Percentiles rank a stretch among this genome's conserved stretches.
phyloP scores from a whole-genome alignment of 2,888 invertebrate species.

The Deroplatys truncata region DNA sequence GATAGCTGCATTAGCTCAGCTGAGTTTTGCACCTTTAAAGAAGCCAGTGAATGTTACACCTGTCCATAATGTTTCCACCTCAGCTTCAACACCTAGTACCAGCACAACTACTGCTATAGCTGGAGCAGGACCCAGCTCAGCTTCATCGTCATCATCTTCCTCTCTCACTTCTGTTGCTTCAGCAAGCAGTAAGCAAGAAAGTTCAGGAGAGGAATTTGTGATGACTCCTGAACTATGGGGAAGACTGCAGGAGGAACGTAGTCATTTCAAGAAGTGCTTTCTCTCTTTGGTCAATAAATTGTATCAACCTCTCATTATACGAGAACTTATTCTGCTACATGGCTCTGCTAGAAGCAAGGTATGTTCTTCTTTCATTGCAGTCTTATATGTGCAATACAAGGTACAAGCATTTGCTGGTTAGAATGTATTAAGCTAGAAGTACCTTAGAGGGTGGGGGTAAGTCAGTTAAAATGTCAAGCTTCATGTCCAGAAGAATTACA shows the following conservation, averaged over 20 bases:
- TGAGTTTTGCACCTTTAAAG: constrained; percentile 61
- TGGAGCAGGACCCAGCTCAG: neutral
- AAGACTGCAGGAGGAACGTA: constrained; percentile 50
- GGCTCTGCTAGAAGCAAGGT: constrained; percentile 31
- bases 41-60: constrained; percentile 48
- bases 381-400: too few relatives aligned
- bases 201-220: constrained; percentile 39
- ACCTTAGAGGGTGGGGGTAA: too few relatives aligned
- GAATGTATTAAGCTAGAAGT: too few relatives aligned
- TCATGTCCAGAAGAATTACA: too few relatives aligned
- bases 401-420: too few relatives aligned
- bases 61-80: neutral
- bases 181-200: neutral
- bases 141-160: neutral
- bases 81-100: neutral
- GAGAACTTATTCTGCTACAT: constrained; percentile 63
- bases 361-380: constrained; percentile 25
- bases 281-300: constrained; percentile 51
- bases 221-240: constrained; percentile 57
- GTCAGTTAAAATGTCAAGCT: too few relatives aligned
- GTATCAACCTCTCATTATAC: constrained; percentile 59
- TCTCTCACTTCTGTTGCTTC: neutral
- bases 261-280: constrained; percentile 50
- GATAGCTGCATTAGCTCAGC: constrained; percentile 64
- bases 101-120: neutral